Conservation (phyloP, 2,888 invertebrate genomes). For the Mesorhabditis belari region DNA sequence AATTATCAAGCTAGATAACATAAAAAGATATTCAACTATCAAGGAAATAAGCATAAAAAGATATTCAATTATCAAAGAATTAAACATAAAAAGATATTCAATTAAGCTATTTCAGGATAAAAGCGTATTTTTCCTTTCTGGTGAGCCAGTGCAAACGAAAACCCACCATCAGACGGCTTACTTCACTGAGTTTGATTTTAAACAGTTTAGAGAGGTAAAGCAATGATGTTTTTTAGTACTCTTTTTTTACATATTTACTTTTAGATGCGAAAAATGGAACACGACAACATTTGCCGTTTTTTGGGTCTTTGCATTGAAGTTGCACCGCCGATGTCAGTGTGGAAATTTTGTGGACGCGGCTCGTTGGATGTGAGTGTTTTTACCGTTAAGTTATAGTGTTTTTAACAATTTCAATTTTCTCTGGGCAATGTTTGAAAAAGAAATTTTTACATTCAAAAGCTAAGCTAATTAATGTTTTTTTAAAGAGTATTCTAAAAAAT, state of each 20-base stretch:
- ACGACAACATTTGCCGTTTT: constrained; percentile 49
- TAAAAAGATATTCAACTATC: no score
- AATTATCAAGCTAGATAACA: no score
- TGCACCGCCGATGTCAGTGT: constrained; percentile 31
- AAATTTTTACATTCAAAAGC: no score
- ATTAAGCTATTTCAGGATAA: constrained; percentile 4
- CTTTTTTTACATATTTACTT: not conserved
- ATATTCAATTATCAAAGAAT: not conserved
- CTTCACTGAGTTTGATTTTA: not conserved
- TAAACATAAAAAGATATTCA: not conserved
- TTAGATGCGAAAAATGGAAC: constrained; percentile 40
- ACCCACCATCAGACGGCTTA: constrained; percentile 9
- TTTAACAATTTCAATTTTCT: no score
- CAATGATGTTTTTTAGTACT: not conserved
- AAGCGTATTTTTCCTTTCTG: constrained; percentile 15
- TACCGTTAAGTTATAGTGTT: no score
- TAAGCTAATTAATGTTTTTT: no score
- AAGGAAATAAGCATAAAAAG: no score
- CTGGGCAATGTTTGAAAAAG: no score
- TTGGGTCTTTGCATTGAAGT: constrained; percentile 44
- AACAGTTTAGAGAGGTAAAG: not conserved
- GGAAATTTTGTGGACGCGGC: constrained; percentile 43
- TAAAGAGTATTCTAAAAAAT: no score
- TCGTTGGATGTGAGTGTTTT: constrained; percentile 16
- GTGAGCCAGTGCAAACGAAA: constrained; percentile 24